Evolutionary conservation across 2,113 vertebrate genomes (phyloP), one percentile per base, ranked within the genome.

Genomic region (Sylvilagus bachmani): DNA sequence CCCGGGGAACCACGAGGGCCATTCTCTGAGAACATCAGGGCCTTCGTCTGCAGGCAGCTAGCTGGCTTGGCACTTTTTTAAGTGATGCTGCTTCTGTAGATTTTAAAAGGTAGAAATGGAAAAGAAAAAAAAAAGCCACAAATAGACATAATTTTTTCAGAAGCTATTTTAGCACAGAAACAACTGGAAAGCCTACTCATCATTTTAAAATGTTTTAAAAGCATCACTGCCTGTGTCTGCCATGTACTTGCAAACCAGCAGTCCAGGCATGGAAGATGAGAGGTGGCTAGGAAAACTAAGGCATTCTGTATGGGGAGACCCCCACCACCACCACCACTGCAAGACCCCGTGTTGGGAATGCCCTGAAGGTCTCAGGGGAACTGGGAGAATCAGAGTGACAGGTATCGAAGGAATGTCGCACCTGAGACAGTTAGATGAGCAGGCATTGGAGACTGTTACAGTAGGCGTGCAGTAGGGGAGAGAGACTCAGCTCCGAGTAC

Each of bases 61-160:
- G 91, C 96, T 96, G 89, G 95, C 12, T 19, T 49, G 78, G 64
- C 73, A 53, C 55, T 38, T 95, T 95, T 96, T 95, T 51, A 89
- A 93, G 73, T 53, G 21, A 62, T 73, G 84, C 87, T 75, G 51
- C 92, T 93, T 97, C 75, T 78, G 62, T 95, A 29, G n/a, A 87
- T 97, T 97, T 85, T 80, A 96, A 97, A 97, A 96, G 95, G 92
- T 94, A 90, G 93, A 94, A 89, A 87, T 81, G 67, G 84, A 89
- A 96, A 90, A 55, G 70, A 71, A 71, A 87, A 38, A 90, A n/a
- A n/a, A 92, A 79, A 89, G 19, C 87, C 79, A 33, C 82, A 96
- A 90, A 96, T 94, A 97, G 94, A 74, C 49, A 62, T 96, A 74
- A 38, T 86, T 94, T 93, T 91, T 75, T 80, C 90, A 88, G 95